Evolutionary conservation across 2,113 vertebrate genomes (phyloP).

Genomic region (Regulus satrapa): DNA sequence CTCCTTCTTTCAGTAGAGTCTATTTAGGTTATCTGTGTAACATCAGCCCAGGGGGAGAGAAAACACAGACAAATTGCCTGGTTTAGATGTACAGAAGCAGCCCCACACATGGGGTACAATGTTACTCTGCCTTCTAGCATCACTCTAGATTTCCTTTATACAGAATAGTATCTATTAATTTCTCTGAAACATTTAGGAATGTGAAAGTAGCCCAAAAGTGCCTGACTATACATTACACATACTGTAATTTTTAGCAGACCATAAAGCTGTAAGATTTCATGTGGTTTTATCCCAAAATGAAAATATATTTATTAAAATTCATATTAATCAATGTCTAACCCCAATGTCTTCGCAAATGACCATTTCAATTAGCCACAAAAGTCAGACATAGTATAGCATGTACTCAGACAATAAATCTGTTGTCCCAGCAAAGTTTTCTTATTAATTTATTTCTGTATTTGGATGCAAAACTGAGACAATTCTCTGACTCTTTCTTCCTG

Average conservation of each 20-base stretch:
- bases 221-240: neutral
- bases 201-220: neutral
- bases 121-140: neutral
- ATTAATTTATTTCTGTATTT: neutral
- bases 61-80: neutral
- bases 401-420: neutral
- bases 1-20: neutral
- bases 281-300: neutral
- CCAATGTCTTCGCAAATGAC: neutral
- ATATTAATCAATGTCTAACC: neutral
- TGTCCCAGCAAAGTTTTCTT: neutral
- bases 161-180: neutral
- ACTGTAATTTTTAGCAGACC: neutral
- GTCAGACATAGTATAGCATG: neutral
- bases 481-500: neutral
- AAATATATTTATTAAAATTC: neutral
- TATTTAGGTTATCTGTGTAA: neutral
- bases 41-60: neutral
- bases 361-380: neutral
- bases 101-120: neutral
- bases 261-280: neutral
- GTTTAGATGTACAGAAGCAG: neutral
- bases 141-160: neutral
- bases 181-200: neutral
- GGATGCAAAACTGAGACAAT: neutral